Base-by-base conservation (phyloP, 2,113 vertebrate genomes). In the Collichthys lucidus region DNA sequence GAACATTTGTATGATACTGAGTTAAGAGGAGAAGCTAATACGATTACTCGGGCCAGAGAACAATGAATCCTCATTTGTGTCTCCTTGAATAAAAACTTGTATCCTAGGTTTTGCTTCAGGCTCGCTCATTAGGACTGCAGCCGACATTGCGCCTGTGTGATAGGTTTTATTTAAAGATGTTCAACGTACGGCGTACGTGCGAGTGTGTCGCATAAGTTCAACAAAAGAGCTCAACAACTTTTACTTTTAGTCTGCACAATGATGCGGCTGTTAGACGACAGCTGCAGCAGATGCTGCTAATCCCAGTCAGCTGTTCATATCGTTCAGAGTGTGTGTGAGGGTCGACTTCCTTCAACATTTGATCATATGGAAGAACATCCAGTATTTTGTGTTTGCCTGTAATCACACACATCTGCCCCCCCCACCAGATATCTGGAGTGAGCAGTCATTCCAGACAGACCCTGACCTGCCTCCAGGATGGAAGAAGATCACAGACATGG, bases 391-490 rank as follows among this genome's bases (percentile, higher is more conserved):
- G 9, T 74, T 24, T 76, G 46, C 20, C 14, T 60, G 31, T n/a
- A 47, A 19, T 22, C 11, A 55, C 20, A 44, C 26, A 29, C 1
- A 15, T 17, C n/a, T 59, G 17, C n/a, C 68, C 26, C 26, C 26
- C 26, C 26, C 17, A 10, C 5, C 94, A 96, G 98, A 99, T 94
- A 96, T 98, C 92, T 99, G 98, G 98, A 97, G 96, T 63, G 98
- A 99, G 81, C 97, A 96, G 44, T 96, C 97, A 0, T 98, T 97
- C 94, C 97, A 97, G 90, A 98, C 97, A 0, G 98, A 99, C 87
- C 96, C 97, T 0, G 97, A 99, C 84, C 93, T 99, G 69, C 98
- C 98, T 5, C 97, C 98, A 46, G 98, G 98, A 93, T 99, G 98
- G 98, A 99, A 99, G 87, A 98, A 97, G 92, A 95, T 99, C 93